phyloP scores from a whole-genome alignment of 2,797 vertebrate species.

The Antrozous pallidus region DNA sequence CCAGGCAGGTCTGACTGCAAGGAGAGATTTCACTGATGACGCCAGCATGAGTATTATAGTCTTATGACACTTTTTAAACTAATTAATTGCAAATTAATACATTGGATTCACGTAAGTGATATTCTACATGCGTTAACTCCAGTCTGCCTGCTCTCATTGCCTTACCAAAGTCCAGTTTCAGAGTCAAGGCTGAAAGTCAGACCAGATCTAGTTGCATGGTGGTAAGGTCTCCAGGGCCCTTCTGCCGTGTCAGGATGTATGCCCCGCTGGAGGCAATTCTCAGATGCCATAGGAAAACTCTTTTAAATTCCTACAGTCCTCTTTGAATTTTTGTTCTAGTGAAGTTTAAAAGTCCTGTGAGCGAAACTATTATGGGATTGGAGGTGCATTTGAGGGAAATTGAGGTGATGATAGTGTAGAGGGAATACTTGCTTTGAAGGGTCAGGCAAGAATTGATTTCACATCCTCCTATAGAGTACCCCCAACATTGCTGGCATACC shows the following conservation, averaged over 20 bases:
- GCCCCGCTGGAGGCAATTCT: background rate
- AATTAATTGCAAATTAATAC: background rate
- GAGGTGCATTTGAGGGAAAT: background rate
- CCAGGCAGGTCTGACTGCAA: background rate
- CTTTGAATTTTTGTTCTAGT: background rate
- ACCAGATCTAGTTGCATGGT: background rate
- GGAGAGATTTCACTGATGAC: background rate
- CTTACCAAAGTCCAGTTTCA: background rate
- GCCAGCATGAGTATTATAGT: background rate
- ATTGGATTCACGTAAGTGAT: background rate
- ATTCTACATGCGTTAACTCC: background rate
- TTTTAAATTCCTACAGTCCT: background rate
- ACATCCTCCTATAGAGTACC: background rate
- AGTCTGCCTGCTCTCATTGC: background rate
- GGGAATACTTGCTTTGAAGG: background rate
- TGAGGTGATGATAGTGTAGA: background rate
- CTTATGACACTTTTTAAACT: background rate
- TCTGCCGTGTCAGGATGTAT: background rate
- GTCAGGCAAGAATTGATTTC: background rate
- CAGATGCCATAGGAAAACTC: background rate
- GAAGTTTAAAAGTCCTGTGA: background rate
- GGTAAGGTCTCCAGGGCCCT: background rate
- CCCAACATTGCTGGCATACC: background rate
- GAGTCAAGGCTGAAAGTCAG: background rate
- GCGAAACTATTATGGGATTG: background rate